These are phyloP conservation scores for Gadopsis marmoratus DNA, from an alignment of 2,797 vertebrate genomes.

Conservation along the genomic window DNA sequence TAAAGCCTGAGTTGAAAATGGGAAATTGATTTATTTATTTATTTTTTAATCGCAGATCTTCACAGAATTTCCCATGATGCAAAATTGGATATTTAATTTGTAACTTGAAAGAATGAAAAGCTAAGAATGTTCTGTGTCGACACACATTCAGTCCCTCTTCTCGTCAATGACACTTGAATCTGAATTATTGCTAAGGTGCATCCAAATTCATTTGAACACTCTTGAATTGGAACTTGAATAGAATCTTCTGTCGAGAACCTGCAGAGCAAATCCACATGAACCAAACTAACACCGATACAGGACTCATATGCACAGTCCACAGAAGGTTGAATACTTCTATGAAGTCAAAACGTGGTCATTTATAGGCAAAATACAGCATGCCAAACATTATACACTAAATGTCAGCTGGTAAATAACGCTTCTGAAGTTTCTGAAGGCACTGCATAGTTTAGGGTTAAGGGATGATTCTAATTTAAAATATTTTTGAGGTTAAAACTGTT, in stretches of 20 bases:
- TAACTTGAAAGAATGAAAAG: slow-evolving; percentile 5
- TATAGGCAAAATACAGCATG: background rate
- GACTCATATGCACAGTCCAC: background rate
- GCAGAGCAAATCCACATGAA: background rate
- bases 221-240: background rate
- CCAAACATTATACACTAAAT: background rate
- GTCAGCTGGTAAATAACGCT: no score
- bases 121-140: slow-evolving; percentile 1
- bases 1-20: slow-evolving; percentile 1
- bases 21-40: slow-evolving; percentile 17
- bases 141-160: background rate
- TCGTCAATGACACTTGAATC: background rate
- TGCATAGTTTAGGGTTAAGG: background rate
- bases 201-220: background rate
- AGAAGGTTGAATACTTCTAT: background rate
- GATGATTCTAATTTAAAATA: background rate
- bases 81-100: slow-evolving; percentile 15
- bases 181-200: slow-evolving; percentile 2
- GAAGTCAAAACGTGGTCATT: background rate
- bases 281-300: background rate
- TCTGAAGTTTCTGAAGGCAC: background rate
- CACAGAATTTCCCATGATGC: background rate
- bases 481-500: background rate
- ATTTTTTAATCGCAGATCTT: slow-evolving; percentile 17
- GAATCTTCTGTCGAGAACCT: background rate